Percentiles rank a stretch among this genome's conserved stretches.
These are phyloP conservation scores for Dusona sp. DNA, from an alignment of 2,888 invertebrate species.

Conservation along the genomic window DNA sequence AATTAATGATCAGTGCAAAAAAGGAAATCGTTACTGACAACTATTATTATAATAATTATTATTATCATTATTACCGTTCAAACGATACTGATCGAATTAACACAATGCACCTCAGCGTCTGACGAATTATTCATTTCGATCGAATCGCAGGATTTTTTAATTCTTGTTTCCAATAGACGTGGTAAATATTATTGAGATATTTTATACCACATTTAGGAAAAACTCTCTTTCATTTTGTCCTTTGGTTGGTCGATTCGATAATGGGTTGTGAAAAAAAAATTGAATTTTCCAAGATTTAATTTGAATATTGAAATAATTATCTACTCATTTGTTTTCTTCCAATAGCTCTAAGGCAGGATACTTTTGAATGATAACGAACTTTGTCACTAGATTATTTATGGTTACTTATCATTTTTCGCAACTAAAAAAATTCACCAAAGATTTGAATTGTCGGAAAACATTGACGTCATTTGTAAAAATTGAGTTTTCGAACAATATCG, in stretches of 20 bases:
- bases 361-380: neutral
- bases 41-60: conserved; percentile 48
- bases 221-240: neutral
- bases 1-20: neutral
- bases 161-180: neutral
- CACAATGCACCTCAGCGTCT: neutral
- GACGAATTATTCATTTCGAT: neutral
- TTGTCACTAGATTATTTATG: neutral
- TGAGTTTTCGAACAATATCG: neutral
- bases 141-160: neutral
- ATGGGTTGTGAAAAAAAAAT: neutral
- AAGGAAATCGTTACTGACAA: neutral
- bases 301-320: neutral
- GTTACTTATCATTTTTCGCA: neutral
- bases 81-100: conserved; percentile 27
- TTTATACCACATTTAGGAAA: neutral
- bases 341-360: neutral
- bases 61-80: conserved; percentile 35
- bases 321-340: neutral
- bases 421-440: neutral
- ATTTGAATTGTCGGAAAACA: neutral
- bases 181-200: neutral
- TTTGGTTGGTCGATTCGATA: neutral
- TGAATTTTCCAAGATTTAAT: neutral
- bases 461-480: neutral